Conservation (phyloP, 2,888 invertebrate genomes). For the Clanis bilineata region DNA sequence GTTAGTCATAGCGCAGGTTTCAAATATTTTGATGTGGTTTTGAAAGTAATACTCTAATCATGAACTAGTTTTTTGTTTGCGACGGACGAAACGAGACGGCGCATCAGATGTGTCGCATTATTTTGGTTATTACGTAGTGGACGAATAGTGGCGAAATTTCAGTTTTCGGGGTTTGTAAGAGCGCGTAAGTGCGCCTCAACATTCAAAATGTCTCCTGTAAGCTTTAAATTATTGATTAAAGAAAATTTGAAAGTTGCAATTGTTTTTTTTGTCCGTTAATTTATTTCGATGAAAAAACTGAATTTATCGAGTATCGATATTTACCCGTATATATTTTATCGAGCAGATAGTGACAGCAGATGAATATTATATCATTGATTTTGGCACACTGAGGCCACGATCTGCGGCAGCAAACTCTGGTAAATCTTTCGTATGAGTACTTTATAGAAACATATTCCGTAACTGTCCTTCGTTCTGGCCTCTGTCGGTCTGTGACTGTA, state of each 20-base stretch:
- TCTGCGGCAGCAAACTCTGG: too few species aligned
- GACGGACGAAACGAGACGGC: constrained; percentile 31
- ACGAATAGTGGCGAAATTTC: constrained; percentile 56
- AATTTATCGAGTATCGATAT: too few species aligned
- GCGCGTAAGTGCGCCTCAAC: constrained; percentile 37
- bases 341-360: too few species aligned
- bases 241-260: constrained; percentile 72
- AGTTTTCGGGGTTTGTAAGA: constrained; percentile 49
- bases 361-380: too few species aligned
- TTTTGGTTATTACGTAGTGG: constrained; percentile 43
- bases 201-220: constrained; percentile 71
- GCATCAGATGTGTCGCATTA: constrained; percentile 51
- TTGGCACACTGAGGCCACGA: too few species aligned
- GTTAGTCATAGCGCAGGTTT: constrained; percentile 28
- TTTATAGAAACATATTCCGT: too few species aligned
- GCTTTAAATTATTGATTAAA: constrained; percentile 82
- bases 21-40: constrained; percentile 44
- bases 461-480: too few species aligned
- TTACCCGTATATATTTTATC: too few species aligned
- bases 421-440: too few species aligned
- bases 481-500: too few species aligned
- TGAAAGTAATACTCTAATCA: constrained; percentile 48
- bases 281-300: too few species aligned
- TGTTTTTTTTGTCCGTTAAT: constrained; percentile 41
- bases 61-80: constrained; percentile 43